A percentile compares a stretch with the other conserved stretches of the same genome.
Evolutionary conservation across 2,888 invertebrate species (phyloP).

Genomic region (Cactoblastis cactorum): DNA sequence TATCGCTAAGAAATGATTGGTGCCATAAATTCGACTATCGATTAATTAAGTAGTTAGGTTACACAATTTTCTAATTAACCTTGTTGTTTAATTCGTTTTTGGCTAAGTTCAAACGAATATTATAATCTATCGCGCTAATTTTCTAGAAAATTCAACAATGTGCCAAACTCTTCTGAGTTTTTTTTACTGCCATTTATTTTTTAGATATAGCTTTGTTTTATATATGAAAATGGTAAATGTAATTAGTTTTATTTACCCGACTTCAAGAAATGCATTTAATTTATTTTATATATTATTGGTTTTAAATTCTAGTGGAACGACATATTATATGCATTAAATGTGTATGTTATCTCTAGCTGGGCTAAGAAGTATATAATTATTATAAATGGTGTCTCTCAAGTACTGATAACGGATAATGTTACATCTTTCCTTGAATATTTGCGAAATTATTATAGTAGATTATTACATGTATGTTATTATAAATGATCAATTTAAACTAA

Average conservation of each 20-base stretch:
- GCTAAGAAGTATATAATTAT: slow-evolving; percentile 25
- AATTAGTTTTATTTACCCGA: slow-evolving; percentile 4
- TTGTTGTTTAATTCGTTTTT: slow-evolving; percentile 20
- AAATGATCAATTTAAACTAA: slow-evolving; percentile 56
- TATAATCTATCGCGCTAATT: not conserved
- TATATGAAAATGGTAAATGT: slow-evolving; percentile 3
- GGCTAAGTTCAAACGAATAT: slow-evolving; percentile 18
- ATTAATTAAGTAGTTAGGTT: slow-evolving; percentile 54
- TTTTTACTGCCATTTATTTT: slow-evolving; percentile 32
- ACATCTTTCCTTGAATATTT: slow-evolving; percentile 2
- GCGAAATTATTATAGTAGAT: slow-evolving; percentile 27
- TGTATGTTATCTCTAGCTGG: slow-evolving; percentile 30
- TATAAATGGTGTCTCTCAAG: slow-evolving; percentile 24
- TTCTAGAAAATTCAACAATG: slow-evolving; percentile 19
- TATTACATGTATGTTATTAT: slow-evolving; percentile 39
- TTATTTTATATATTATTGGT: slow-evolving; percentile 1
- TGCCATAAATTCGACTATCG: slow-evolving; percentile 47
- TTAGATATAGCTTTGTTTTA: not conserved
- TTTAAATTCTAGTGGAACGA: slow-evolving; percentile 25
- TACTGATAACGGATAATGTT: slow-evolving; percentile 30
- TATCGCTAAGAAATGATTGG: slow-evolving; percentile 29
- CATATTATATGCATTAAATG: slow-evolving; percentile 34
- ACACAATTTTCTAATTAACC: slow-evolving; percentile 43
- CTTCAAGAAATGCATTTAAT: slow-evolving; percentile 3
- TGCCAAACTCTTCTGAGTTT: slow-evolving; percentile 35